A percentile compares a stretch with the other conserved stretches of the same genome.
Evolutionary conservation across 2,113 vertebrate species (phyloP).

Genomic region (Sinocyclocheilus maitianheensis): DNA sequence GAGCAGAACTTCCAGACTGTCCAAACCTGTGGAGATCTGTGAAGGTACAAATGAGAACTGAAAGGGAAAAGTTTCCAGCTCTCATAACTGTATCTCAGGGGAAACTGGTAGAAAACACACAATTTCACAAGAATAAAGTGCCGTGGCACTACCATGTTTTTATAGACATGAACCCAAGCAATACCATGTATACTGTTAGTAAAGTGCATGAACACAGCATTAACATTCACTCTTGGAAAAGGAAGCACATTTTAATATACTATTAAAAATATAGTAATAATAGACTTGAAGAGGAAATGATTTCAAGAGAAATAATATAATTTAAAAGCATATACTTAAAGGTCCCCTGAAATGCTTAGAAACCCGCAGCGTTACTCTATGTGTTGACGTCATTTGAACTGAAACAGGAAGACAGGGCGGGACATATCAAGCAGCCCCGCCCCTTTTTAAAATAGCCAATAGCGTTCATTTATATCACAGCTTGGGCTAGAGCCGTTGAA

Average conservation of each 20-base stretch:
- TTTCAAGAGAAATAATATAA: too few relatives aligned
- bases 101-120: not conserved
- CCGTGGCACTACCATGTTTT: not conserved
- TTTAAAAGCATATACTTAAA: too few relatives aligned
- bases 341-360: too few relatives aligned
- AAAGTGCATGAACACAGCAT: not conserved
- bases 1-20: constrained; percentile 60
- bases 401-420: too few relatives aligned
- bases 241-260: not conserved
- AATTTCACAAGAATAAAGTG: not conserved
- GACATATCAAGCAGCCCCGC: too few relatives aligned
- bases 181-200: not conserved
- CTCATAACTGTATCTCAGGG: not conserved
- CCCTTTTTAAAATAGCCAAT: too few relatives aligned
- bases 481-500: too few relatives aligned
- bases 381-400: too few relatives aligned
- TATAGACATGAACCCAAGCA: not conserved
- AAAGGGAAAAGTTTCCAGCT: not conserved
- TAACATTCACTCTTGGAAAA: not conserved
- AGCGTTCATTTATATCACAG: too few relatives aligned
- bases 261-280: not conserved
- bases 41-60: not conserved
- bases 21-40: constrained; percentile 69
- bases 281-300: too few relatives aligned
- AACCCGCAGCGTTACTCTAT: too few relatives aligned